Evolutionary conservation across 2,113 vertebrate genomes (phyloP), one percentile per base, ranked within the genome.

Genomic region (Heterocephalus glaber): DNA sequence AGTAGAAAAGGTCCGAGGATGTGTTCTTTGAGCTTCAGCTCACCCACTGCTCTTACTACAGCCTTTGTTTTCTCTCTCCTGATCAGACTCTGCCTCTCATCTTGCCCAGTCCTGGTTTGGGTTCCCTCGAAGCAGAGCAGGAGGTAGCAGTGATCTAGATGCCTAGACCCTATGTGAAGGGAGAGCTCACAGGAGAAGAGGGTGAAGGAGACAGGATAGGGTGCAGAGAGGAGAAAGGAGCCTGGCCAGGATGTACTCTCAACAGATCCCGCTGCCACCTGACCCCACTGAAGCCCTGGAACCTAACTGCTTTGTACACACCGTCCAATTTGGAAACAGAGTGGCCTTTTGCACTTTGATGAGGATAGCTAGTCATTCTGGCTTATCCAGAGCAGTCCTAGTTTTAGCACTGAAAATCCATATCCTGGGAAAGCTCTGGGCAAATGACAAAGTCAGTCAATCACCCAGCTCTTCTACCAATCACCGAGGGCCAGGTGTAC

Each of bases 41-140:
- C 38, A 0, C n/a, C 17, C 22, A 2, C 35, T 33, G 0, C 68
- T 0, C 38, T 77, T 33, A 14, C 5, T 33, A 38, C 3, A 44
- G 74, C 13, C 24, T 86, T 22, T 30, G 13, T n/a, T 86, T 58
- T 47, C 44, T 58, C 22, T 28, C 49, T 35, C 13, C 52, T 13
- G 0, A 19, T 87, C 80, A 63, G 65, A 76, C 24, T 47, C 41
- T 44, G 41, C 52, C 52, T 68, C 61, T 41, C 3, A 13, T 47
- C 83, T 68, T 52, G 54, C 35, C 63, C 1, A 2, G 1, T 41
- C 30, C 79, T 13, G 38, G 35, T 76, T 8, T 83, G 63, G 5
- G 7, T 80, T 41, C 56, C 76, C 35, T 13, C 41, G 81, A 93
- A 70, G 82, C 76, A 30, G 81, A 86, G 44, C 38, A 38, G 12